Conservation (phyloP, 1,140 invertebrate genomes). For the Eueides isabella region DNA sequence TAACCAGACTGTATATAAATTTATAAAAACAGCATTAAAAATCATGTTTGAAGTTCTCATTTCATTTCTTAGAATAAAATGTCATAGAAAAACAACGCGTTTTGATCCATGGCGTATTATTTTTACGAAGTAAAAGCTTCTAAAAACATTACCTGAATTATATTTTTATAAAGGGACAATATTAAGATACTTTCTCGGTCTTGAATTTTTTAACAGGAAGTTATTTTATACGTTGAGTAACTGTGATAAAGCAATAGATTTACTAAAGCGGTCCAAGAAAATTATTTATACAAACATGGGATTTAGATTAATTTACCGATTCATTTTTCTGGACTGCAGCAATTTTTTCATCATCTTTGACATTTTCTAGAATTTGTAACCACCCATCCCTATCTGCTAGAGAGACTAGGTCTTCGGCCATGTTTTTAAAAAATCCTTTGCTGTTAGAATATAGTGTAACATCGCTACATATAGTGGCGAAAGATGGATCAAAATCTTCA, state of each 20-base stretch:
- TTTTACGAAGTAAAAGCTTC: constrained; percentile 11
- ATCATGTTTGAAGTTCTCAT: neutral
- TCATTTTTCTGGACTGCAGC: constrained; percentile 75
- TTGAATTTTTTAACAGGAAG: constrained; percentile 1
- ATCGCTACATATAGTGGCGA: constrained; percentile 81
- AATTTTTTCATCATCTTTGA: constrained; percentile 80
- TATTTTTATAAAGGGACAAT: constrained; percentile 11
- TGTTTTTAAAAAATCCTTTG: constrained; percentile 84
- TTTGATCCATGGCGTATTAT: constrained; percentile 5
- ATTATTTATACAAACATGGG: neutral
- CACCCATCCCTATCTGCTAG: constrained; percentile 76
- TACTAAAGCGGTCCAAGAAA: neutral
- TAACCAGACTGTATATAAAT: neutral
- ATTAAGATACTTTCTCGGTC: constrained; percentile 14
- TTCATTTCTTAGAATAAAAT: neutral
- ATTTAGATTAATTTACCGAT: constrained; percentile 58
- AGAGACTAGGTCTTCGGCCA: constrained; percentile 77
- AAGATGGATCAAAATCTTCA: constrained; percentile 59
- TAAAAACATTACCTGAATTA: constrained; percentile 20
- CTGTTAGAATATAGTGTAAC: constrained; percentile 83
- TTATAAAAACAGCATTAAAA: neutral
- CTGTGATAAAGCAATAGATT: neutral
- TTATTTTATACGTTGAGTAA: neutral
- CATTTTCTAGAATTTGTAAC: constrained; percentile 80
- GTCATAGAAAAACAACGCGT: constrained; percentile 24